Conservation (phyloP, 2,113 vertebrate genomes). For the Mirounga angustirostris region DNA sequence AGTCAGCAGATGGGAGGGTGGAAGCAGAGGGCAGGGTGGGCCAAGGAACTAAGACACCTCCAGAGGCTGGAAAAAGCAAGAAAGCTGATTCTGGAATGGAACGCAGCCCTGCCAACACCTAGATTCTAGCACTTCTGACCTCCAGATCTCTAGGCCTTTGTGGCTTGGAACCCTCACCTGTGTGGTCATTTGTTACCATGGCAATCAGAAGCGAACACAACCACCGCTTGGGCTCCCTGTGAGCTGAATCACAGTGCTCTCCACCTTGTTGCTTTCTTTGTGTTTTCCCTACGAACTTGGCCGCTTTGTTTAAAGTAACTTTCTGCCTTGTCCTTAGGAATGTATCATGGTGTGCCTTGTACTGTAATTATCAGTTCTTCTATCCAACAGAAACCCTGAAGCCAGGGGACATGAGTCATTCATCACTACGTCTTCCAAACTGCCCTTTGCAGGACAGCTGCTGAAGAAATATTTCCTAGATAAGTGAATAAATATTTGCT, state of each 20-base stretch:
- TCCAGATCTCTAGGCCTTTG: fast-evolving
- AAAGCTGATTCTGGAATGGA: fast-evolving
- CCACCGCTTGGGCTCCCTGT: fast-evolving
- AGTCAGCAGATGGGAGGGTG: fast-evolving
- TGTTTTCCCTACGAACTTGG: fast-evolving
- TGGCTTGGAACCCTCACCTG: fast-evolving
- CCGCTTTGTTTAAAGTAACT: fast-evolving
- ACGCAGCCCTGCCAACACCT: fast-evolving
- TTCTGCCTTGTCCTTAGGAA: not conserved
- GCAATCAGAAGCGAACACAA: fast-evolving
- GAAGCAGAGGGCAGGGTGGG: fast-evolving
- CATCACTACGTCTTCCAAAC: fast-evolving
- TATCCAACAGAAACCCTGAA: not conserved
- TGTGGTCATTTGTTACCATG: not conserved
- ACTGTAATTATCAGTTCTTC: too few species aligned
- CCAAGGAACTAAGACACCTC: fast-evolving
- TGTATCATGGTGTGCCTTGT: fast-evolving
- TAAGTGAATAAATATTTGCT: not conserved
- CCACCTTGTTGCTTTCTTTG: fast-evolving
- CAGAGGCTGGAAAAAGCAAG: too few species aligned
- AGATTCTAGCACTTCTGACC: fast-evolving
- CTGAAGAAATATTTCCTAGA: not conserved
- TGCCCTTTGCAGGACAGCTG: not conserved
- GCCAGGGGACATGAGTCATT: fast-evolving
- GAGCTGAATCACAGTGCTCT: fast-evolving